Base-by-base conservation (phyloP, 2,797 vertebrate species). In the Melanotaenia boesemani region DNA sequence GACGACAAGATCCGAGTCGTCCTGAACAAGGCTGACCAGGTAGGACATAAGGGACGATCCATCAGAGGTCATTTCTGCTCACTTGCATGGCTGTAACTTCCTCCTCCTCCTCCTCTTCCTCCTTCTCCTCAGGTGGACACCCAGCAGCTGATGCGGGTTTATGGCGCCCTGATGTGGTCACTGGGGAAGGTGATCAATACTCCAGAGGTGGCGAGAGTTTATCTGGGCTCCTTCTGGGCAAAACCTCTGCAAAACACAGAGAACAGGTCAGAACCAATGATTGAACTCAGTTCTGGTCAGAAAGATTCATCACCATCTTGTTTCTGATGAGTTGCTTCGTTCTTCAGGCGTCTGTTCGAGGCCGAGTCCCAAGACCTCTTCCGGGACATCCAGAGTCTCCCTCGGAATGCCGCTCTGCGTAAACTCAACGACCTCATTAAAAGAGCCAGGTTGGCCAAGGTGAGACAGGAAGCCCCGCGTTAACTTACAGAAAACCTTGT, bases 361-460 rank as follows among this genome's bases (percentile, higher is more conserved):
- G 96, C 94, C 0, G 97, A 99, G 87, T 95, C 97, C 13, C 96
- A 97, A 90, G 98, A 99, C 87, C 96, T 99, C 16, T 99, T 99
- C 92, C 90, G 74, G 72, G 98, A 99, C 75, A 99, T 99, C 87
- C 97, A 98, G 93, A 92, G 96, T 72, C 96, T 99, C 22, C 98
- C 98, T 0, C 96, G 96, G 61, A 99, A 98, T 64, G 97, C 98
- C 0, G 98, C 98, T 0, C 96, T 99, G 24, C 94, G 98, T 60
- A 99, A 99, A 72, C 97, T 99, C 84, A 99, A 99, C 5, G 98
- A 99, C 89, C 97, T 99, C 70, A 98, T 99, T 88, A 99, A 99
- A 92, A 93, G 98, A 79, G 97, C 98, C 0, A 89, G 98, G 11
- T 95, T 99, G 63, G 97, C 97, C 68, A 99, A 99, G 97, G 98